phyloP scores from a whole-genome alignment of 1,140 invertebrate genomes.

The Drosophila azteca region DNA sequence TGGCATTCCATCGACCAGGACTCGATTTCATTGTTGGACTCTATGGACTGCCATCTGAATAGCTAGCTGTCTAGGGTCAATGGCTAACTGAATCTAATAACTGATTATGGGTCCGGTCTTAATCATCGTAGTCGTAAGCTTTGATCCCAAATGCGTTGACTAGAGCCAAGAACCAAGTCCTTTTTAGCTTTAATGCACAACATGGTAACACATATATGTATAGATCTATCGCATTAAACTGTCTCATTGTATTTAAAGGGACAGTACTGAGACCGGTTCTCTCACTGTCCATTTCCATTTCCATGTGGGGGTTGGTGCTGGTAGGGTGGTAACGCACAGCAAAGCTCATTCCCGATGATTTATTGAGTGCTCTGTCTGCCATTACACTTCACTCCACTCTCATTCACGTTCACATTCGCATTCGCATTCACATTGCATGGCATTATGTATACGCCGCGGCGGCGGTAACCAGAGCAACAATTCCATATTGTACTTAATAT shows the following conservation, averaged over 20 bases:
- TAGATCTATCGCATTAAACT: neutral
- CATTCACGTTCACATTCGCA: neutral
- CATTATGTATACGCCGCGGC: constrained; percentile 39
- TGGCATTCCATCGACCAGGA: too few species aligned
- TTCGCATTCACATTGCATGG: constrained; percentile 6
- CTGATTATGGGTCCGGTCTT: too few species aligned
- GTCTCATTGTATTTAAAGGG: constrained; percentile 8
- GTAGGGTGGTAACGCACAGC: constrained; percentile 1
- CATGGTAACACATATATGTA: too few species aligned
- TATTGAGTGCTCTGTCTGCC: constrained; percentile 38
- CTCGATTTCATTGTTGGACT: too few species aligned
- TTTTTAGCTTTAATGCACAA: too few species aligned
- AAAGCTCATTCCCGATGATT: constrained; percentile 48
- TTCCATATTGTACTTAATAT: constrained; percentile 52
- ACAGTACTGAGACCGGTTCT: constrained; percentile 11
- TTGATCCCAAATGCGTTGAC: too few species aligned
- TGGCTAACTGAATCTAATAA: too few species aligned
- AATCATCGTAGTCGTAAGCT: too few species aligned
- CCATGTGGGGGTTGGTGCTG: too few species aligned
- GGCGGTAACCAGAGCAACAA: constrained; percentile 39
- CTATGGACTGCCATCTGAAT: too few species aligned
- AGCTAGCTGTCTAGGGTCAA: too few species aligned
- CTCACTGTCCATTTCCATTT: neutral
- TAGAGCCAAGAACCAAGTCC: too few species aligned
- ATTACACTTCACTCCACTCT: neutral